Evolutionary conservation across 2,113 vertebrate genomes (phyloP), one percentile per base, ranked within the genome.

Genomic region (Spilogale gracilis): DNA sequence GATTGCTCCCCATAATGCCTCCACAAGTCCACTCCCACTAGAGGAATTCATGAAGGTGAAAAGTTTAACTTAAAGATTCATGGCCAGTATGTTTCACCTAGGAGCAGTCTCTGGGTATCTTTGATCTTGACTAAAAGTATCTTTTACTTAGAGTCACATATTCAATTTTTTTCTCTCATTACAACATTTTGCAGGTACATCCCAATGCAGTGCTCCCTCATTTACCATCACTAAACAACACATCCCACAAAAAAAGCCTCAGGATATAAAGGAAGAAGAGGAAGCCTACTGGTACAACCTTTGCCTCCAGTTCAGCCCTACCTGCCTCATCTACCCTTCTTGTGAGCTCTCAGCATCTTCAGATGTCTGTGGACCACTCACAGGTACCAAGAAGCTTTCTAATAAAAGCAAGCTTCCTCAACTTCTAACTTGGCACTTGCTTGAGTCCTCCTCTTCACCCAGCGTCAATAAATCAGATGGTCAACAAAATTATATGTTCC

Each of bases 51-150:
- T 10, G 14, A 94, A 30, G 38, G 7, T 93, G 63, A 95, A 63
- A 76, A 67, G 89, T 74, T 69, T 86, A 95, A 95, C 74, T n/a
- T 54, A 38, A 82, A 86, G 92, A 80, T 78, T 86, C 48, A 48
- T 83, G n/a, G 14, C 54, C 43, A 23, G 20, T 54, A 43, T n/a
- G 11, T 18, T 14, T 81, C 23, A 54, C n/a, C 76, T 21, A 87
- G 58, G 32, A 73, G 5, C 1, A 58, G 48, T 43, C 69, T 95
- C 81, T 52, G n/a, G 18, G 21, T 78, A 5, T 94, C 56, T 95
- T 65, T 54, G 67, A 79, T 48, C 7, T n/a, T 60, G 20, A 10
- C 45, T 27, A 71, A 93, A 81, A 80, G 9, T 60, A 18, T 54
- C 12, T 27, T 93, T 89, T 92, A 90, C 38, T 61, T 97, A 82